Evolutionary conservation across 2,113 vertebrate genomes (phyloP), one percentile per base, ranked within the genome.

Genomic region (Eira barbara): DNA sequence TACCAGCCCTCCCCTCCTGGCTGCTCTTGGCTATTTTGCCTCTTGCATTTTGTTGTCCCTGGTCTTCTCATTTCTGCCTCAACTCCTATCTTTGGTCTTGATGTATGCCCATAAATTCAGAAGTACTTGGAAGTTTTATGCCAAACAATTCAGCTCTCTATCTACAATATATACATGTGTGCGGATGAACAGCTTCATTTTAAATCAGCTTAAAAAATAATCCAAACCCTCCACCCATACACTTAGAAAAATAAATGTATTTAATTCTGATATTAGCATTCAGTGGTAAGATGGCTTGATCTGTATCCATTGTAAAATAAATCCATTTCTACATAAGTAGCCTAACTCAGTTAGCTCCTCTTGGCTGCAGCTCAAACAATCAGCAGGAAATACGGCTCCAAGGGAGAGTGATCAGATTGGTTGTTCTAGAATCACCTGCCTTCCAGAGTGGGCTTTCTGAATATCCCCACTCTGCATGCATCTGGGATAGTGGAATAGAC

Each of bases 361-460:
- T 31, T 67, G 1, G 3, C 31, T 73, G 6, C 1, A 15, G 6
- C 65, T 85, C 59, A 31, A 92, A 61, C 3, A 14, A 49, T 78
- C 6, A 47, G 6, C 20, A 81, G 5, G 13, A 49, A 85, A 61
- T 63, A 63, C 10, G 57, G 45, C 20, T 4, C 61, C 23, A 15
- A n/a, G 1, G 25, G 4, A 67, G 31, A 15, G 6, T 15, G 25
- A 39, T 59, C 5, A n/a, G 3, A 2, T 63, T 65, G 47, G 5
- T 3, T 52, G 3, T 69, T 89, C 17, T 0, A 17, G 1, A 6
- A n/a, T 83, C 23, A 7, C 34, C 29, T 1, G 0, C 0, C 7
- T 65, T 76, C 52, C 47, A 27, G 15, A 57, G 2, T 42, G 8
- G 25, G 5, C 21, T 55, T 11, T n/a, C 23, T 83, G 39, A 55